Percentiles rank a stretch among this genome's conserved stretches.
These are phyloP conservation scores for Coptodon bakossiorum DNA, from an alignment of 2,113 vertebrate genomes.

Conservation along the genomic window DNA sequence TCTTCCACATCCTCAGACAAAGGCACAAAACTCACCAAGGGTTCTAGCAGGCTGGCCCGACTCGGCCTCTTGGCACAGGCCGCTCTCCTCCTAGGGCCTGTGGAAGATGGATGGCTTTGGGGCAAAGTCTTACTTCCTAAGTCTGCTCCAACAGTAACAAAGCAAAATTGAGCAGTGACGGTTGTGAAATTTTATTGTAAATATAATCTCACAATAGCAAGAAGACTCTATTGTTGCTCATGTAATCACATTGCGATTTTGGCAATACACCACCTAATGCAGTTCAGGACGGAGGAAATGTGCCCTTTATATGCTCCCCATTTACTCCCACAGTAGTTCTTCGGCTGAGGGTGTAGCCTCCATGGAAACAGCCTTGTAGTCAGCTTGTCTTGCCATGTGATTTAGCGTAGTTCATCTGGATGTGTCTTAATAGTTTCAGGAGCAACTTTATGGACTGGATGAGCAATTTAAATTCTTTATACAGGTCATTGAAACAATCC, in stretches of 20 bases:
- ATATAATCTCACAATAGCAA: neutral
- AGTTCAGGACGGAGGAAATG: conserved; percentile 15
- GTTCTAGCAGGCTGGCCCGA: conserved; percentile 40
- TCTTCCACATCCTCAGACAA: conserved; percentile 70
- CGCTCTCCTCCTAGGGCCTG: conserved; percentile 41
- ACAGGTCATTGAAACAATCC: neutral
- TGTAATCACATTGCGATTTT: neutral
- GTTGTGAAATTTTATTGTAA: neutral
- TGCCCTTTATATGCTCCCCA: neutral
- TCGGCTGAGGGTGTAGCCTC: conserved; percentile 51
- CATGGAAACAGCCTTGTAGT: conserved; percentile 56
- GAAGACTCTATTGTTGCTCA: neutral
- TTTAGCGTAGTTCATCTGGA: conserved; percentile 53
- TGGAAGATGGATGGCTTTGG: conserved; percentile 54
- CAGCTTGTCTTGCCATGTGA: conserved; percentile 40
- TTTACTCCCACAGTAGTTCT: conserved; percentile 65
- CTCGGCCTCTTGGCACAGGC: conserved; percentile 58
- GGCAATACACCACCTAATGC: neutral
- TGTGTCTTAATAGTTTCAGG: conserved; percentile 50
- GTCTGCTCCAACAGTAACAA: neutral
- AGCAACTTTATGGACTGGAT: conserved; percentile 48
- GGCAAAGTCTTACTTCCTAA: conserved; percentile 54
- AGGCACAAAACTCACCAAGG: conserved; percentile 54
- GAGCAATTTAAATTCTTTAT: conserved; percentile 19
- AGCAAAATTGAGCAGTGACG: neutral